Base-by-base conservation (phyloP, 2,797 vertebrate genomes). In the Poecilia wingei region DNA sequence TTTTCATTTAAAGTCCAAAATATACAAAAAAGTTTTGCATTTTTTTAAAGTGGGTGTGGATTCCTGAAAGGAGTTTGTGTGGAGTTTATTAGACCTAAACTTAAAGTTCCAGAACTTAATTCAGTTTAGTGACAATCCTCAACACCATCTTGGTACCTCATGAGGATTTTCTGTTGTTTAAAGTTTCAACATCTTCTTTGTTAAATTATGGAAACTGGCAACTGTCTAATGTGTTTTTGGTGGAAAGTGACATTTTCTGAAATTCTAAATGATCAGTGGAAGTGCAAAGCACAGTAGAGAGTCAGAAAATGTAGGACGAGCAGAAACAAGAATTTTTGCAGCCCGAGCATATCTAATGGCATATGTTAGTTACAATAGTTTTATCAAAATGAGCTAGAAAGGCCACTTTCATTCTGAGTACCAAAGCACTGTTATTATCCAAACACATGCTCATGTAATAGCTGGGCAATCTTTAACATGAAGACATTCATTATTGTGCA, bases 401-500 rank as follows among this genome's bases (percentile, higher is more conserved):
- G 8, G 45, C 74, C 39, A 45, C 41, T 28, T 33, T 28, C 46
- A 51, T 49, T 51, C 33, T 49, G 45, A 74, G 22, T 39, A n/a
- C 12, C 6, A 31, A 41, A 68, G 66, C 45, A 41, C 10, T 36
- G 9, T 51, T n/a, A 39, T 18, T 69, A 14, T 76, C 36, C 5
- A 28, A 66, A 28, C 25, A 55, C 8, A 22, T 41, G 64, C 33
- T 22, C 25, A 49, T 41, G 46, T 39, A 68, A 39, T 51, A 68
- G 41, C 20, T 31, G 10, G 43, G 33, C 28, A 41, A 66, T 75
- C 59, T 66, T 64, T 69, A 49, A 68, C 47, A 53, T 68, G 14
- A 77, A 77, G 47, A 47, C 36, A 69, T 41, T 43, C 16, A 69
- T 69, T 53, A 69, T 31, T 16, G 39, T 51, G 45, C 61, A 51